Evolutionary conservation across 2,113 vertebrate species (phyloP).

Genomic region (Bufo bufo): DNA sequence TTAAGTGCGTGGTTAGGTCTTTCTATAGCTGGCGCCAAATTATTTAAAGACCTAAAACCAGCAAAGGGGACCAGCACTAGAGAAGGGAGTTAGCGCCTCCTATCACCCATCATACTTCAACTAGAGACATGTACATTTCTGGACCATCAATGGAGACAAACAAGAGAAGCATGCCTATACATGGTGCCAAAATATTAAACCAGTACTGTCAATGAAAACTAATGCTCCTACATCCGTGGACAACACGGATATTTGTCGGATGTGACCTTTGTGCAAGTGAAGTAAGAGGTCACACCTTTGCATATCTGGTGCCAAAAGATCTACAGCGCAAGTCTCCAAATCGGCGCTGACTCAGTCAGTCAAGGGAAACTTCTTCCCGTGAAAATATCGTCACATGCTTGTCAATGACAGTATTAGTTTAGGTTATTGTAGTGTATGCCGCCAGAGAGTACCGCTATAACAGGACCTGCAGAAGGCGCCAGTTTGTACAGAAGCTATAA

Average conservation of each 20-base stretch:
- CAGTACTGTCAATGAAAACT: too few species aligned
- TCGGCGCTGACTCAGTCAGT: neutral
- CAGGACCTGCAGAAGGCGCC: neutral
- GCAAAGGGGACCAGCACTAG: too few species aligned
- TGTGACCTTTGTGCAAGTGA: neutral
- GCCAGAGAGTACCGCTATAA: neutral
- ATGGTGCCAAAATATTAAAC: too few species aligned
- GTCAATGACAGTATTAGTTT: neutral
- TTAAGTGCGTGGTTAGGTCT: too few species aligned
- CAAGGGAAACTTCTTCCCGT: neutral
- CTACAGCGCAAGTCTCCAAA: neutral
- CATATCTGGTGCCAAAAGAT: neutral
- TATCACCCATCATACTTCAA: too few species aligned
- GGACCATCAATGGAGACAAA: too few species aligned
- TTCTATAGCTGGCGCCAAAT: too few species aligned
- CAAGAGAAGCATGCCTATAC: too few species aligned
- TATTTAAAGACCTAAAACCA: too few species aligned
- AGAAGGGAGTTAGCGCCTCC: too few species aligned
- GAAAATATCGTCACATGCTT: neutral
- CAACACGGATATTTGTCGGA: neutral
- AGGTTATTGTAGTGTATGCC: neutral
- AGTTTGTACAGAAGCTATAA: neutral
- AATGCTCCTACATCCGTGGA: too few species aligned
- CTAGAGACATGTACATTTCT: too few species aligned
- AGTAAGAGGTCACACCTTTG: neutral